Evolutionary conservation across 2,797 vertebrate genomes (phyloP).

Genomic region (Graptemys geographica): DNA sequence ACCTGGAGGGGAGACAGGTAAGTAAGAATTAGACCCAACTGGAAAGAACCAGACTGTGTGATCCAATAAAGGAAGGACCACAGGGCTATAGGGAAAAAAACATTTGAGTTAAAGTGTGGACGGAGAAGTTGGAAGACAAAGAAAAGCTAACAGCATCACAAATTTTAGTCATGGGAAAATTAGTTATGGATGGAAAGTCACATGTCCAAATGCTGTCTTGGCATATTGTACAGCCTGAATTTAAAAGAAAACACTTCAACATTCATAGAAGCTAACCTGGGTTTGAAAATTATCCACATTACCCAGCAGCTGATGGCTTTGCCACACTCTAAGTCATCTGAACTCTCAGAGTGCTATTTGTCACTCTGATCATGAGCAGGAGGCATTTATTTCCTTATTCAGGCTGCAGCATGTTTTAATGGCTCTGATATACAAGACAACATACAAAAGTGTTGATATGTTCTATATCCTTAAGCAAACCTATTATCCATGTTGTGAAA

Average conservation of each 20-base stretch:
- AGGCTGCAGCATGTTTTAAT: constrained; percentile 36
- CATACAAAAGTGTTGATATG: constrained; percentile 52
- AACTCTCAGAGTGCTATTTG: constrained; percentile 37
- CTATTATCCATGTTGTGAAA: constrained; percentile 74
- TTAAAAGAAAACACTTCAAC: constrained; percentile 48
- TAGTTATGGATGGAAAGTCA: no score
- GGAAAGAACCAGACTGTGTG: no score
- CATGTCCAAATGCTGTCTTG: not conserved
- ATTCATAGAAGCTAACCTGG: not conserved
- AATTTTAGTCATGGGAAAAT: no score
- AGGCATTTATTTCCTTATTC: constrained; percentile 45
- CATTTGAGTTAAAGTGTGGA: no score
- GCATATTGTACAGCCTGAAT: not conserved
- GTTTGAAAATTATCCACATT: constrained; percentile 7
- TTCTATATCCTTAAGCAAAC: constrained; percentile 63
- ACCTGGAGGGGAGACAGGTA: no score
- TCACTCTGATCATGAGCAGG: constrained; percentile 41
- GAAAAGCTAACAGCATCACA: no score
- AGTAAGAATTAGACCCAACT: no score
- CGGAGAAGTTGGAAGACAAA: no score
- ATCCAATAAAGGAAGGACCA: no score
- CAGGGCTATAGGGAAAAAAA: no score
- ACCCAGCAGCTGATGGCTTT: constrained; percentile 22
- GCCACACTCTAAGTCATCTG: not conserved
- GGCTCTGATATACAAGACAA: constrained; percentile 55